A percentile compares a stretch with the other conserved stretches of the same genome.
Conservation (phyloP, 2,113 vertebrate species). For the Eonycteris spelaea region DNA sequence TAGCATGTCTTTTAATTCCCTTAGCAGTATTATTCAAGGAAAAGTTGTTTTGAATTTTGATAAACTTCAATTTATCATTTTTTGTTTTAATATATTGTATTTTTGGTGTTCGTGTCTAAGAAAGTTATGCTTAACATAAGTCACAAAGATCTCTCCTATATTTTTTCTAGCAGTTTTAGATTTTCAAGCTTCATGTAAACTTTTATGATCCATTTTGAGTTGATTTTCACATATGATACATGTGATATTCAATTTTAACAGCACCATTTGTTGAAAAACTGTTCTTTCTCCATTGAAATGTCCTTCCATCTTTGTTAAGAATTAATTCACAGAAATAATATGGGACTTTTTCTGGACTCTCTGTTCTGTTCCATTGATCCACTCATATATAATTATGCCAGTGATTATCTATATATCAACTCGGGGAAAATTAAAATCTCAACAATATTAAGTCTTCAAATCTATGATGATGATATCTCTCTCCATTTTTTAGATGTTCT, state of each 20-base stretch:
- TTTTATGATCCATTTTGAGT: background rate
- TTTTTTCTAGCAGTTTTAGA: background rate
- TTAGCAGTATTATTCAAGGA: background rate
- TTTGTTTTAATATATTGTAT: background rate
- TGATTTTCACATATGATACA: background rate
- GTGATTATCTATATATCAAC: background rate
- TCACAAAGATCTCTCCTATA: background rate
- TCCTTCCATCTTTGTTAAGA: constrained; percentile 18
- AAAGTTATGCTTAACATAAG: background rate
- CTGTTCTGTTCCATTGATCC: background rate
- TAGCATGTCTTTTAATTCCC: background rate
- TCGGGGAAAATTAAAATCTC: background rate
- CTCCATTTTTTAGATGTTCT: background rate
- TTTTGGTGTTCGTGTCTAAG: background rate
- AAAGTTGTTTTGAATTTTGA: background rate
- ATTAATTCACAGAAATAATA: background rate
- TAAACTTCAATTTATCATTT: background rate
- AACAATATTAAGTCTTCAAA: background rate
- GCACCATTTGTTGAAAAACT: background rate
- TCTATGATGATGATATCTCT: background rate
- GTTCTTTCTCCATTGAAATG: background rate
- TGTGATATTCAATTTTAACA: background rate
- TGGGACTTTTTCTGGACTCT: background rate
- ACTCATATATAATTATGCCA: background rate
- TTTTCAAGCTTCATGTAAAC: background rate